Evolutionary conservation across 1,140 invertebrate species (phyloP).

Genomic region (Drosophila athabasca): DNA sequence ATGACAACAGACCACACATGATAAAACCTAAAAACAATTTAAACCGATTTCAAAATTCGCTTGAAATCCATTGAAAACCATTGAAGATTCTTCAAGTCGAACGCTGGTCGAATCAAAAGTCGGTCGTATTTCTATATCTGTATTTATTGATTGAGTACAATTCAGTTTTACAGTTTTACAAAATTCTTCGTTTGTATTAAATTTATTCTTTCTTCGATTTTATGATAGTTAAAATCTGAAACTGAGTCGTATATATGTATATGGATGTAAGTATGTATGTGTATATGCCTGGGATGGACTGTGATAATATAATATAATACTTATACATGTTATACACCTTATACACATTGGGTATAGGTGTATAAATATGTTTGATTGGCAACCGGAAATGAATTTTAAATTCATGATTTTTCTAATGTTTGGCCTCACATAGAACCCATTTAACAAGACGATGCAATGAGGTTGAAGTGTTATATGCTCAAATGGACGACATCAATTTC

Average conservation of each 20-base stretch:
- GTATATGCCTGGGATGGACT: constrained; percentile 44
- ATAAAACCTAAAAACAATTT: no score
- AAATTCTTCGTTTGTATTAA: constrained; percentile 22
- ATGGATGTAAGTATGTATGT: neutral
- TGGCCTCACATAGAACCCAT: constrained; percentile 44
- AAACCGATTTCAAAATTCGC: no score
- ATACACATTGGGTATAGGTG: constrained; percentile 17
- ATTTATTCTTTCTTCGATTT: constrained; percentile 10
- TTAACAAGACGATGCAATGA: constrained; percentile 52
- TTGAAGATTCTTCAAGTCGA: no score
- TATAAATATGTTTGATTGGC: constrained; percentile 48
- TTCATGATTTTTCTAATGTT: constrained; percentile 52
- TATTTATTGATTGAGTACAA: constrained; percentile 56
- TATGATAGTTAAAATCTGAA: constrained; percentile 29
- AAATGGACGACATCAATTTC: constrained; percentile 54
- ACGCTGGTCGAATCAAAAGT: neutral
- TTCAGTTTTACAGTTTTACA: constrained; percentile 42
- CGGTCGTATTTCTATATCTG: constrained; percentile 22
- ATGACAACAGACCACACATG: no score
- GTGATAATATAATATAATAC: constrained; percentile 47
- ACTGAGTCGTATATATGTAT: constrained; percentile 13
- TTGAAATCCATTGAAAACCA: no score
- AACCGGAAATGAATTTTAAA: constrained; percentile 58
- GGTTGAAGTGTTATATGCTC: constrained; percentile 42
- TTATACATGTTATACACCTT: constrained; percentile 18